A percentile compares a stretch with the other conserved stretches of the same genome.
Conservation (phyloP, 2,113 vertebrate species). For the Camelus dromedarius region DNA sequence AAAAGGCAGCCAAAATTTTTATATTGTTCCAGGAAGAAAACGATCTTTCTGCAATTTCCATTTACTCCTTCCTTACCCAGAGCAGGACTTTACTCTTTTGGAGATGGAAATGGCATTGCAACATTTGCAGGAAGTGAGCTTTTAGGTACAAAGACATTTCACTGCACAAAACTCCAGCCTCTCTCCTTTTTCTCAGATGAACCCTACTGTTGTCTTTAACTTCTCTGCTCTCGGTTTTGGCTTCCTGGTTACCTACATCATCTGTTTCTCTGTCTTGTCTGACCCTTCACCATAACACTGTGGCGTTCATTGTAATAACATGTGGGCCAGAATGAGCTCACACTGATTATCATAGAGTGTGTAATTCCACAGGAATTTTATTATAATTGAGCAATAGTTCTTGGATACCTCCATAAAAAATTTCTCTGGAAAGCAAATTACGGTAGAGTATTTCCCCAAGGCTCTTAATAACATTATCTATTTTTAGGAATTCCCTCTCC, state of each 20-base stretch:
- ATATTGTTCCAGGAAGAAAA: slow-evolving; percentile 69
- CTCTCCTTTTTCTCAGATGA: background rate
- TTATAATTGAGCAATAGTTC: slow-evolving; percentile 81
- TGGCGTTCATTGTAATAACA: slow-evolving; percentile 53
- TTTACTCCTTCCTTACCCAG: slow-evolving; percentile 67
- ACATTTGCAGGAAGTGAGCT: slow-evolving; percentile 30
- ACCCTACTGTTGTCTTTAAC: background rate
- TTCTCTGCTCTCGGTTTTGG: background rate
- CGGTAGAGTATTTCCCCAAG: slow-evolving; percentile 69
- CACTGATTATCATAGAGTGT: slow-evolving; percentile 56
- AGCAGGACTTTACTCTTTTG: background rate
- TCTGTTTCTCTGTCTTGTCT: slow-evolving; percentile 62
- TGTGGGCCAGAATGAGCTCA: slow-evolving; percentile 73
- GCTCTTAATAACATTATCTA: slow-evolving; percentile 73
- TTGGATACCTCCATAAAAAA: slow-evolving; percentile 73
- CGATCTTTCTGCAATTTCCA: slow-evolving; percentile 60
- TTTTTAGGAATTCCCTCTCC: slow-evolving; percentile 73
- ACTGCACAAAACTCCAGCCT: background rate
- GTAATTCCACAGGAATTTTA: slow-evolving; percentile 80
- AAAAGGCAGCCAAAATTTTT: slow-evolving; percentile 68
- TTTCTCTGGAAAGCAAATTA: slow-evolving; percentile 81
- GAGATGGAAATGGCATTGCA: background rate
- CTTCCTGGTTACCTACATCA: slow-evolving; percentile 33
- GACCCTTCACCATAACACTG: background rate
- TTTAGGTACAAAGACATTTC: background rate